These are phyloP conservation scores for Eurystomus glaucurus DNA, from an alignment of 2,797 vertebrate species.

Conservation along the genomic window DNA sequence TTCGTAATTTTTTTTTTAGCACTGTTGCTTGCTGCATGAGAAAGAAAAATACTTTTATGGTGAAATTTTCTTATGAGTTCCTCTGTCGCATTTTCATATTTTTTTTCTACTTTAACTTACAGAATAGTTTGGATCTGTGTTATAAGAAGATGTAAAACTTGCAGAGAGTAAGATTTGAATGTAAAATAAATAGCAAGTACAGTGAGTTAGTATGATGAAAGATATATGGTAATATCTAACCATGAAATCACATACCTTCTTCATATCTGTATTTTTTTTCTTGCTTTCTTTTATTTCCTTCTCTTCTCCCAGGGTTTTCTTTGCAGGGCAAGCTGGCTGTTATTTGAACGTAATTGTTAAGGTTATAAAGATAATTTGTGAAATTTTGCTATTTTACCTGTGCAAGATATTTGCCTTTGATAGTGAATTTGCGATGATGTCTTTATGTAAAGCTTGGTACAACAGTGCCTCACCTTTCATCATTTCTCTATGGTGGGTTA, in stretches of 20 bases:
- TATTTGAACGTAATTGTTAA: neutral
- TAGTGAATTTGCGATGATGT: neutral
- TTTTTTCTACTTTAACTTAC: neutral
- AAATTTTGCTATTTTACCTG: neutral
- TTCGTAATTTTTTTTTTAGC: neutral
- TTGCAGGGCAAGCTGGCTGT: neutral
- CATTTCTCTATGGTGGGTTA: constrained; percentile 21
- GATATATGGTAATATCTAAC: neutral
- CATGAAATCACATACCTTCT: neutral
- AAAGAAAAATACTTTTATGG: neutral
- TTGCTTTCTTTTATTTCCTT: neutral
- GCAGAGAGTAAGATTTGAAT: neutral
- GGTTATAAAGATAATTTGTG: neutral
- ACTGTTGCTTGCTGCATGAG: neutral
- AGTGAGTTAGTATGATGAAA: neutral
- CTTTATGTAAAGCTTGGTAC: neutral
- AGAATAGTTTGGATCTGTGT: neutral
- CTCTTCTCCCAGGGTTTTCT: neutral
- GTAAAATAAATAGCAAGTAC: neutral
- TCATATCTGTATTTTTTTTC: neutral
- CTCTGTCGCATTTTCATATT: neutral
- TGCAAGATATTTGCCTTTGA: neutral
- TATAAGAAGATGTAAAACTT: neutral
- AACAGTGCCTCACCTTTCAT: constrained; percentile 32
- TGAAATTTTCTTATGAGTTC: neutral